Conservation (phyloP, 2,888 invertebrate species). For the Priocnemis perturbator region DNA sequence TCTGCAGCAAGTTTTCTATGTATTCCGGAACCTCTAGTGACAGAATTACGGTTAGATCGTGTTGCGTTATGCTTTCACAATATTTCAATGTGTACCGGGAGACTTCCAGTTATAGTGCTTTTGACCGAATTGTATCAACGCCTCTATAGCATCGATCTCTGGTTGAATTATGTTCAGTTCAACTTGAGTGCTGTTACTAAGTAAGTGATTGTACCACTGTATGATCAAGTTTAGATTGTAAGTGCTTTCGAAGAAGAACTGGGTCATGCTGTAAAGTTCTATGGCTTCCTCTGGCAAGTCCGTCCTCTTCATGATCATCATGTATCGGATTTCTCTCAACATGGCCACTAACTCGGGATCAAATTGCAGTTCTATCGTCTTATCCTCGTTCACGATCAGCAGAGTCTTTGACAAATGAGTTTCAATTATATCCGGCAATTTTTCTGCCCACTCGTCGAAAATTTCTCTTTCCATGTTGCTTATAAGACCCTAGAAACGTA, state of each 20-base stretch:
- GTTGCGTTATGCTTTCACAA: neutral
- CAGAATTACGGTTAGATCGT: conserved; percentile 83
- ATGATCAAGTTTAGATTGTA: conserved; percentile 70
- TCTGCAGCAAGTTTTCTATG: conserved; percentile 82
- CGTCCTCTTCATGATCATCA: conserved; percentile 82
- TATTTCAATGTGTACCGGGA: conserved; percentile 78
- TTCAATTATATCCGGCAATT: conserved; percentile 81
- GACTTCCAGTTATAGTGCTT: conserved; percentile 87
- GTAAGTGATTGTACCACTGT: conserved; percentile 65
- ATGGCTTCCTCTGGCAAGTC: conserved; percentile 80
- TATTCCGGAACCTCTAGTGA: conserved; percentile 80
- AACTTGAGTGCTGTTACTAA: conserved; percentile 83
- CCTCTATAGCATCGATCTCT: conserved; percentile 86
- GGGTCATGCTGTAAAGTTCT: conserved; percentile 82
- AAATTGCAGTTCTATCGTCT: conserved; percentile 81
- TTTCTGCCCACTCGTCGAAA: conserved; percentile 83
- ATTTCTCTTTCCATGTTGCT: conserved; percentile 79
- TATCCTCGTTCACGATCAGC: conserved; percentile 78
- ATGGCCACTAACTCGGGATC: conserved; percentile 82
- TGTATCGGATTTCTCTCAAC: conserved; percentile 89
- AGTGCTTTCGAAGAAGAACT: conserved; percentile 79
- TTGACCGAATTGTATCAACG: conserved; percentile 82
- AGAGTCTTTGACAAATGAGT: conserved; percentile 80
- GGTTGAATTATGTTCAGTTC: conserved; percentile 87
- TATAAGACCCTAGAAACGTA: conserved; percentile 76